Base-by-base conservation (phyloP, 2,888 invertebrate genomes). In the Tuberolachnus salignus region DNA sequence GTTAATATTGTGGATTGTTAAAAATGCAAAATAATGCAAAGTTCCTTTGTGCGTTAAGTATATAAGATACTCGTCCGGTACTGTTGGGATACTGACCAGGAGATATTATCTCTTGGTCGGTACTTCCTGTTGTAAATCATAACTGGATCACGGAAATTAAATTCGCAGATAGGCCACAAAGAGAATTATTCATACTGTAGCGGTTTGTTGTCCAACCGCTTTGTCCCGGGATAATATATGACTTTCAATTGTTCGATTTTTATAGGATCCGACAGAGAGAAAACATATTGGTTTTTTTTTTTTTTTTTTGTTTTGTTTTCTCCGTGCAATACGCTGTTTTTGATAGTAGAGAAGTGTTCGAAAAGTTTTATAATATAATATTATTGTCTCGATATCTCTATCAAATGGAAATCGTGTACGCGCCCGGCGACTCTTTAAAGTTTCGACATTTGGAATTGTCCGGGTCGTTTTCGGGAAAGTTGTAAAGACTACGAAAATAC, bases 81-180 rank as follows among this genome's bases (percentile, higher is more conserved):
- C 57, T 44, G 23, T 71, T 71, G 57, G 8, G 11, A 23, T 57
- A 44, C 14, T 23, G 8, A 23, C n/a, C 16, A 57, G 23, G 23
- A 23, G 44, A 46, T 57, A 71, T 26, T 23, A 26, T 46, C 6
- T 57, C 44, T 71, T 57, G n/a, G n/a, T 21, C 44, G 70, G 23
- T 44, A 26, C 57, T 57, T 57, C 55, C 70, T 21, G 57, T 71
- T 46, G 23, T 57, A n/a, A 69, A 70, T 70, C 21, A 70, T 23
- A 23, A 14, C 55, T 11, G 23, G 16, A 44, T 63, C 44, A 63
- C 63, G 44, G 42, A 63, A 57, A 70, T 70, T 44, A 57, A 57
- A 44, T 70, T n/a, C 51, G 9, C 34, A 53, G 26, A 53, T 19
- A 4, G 19, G 9, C 16, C 19, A 26, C 26, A 67, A 26, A 34